Conservation (phyloP, 2,797 vertebrate species). For the Sparidentex hasta region DNA sequence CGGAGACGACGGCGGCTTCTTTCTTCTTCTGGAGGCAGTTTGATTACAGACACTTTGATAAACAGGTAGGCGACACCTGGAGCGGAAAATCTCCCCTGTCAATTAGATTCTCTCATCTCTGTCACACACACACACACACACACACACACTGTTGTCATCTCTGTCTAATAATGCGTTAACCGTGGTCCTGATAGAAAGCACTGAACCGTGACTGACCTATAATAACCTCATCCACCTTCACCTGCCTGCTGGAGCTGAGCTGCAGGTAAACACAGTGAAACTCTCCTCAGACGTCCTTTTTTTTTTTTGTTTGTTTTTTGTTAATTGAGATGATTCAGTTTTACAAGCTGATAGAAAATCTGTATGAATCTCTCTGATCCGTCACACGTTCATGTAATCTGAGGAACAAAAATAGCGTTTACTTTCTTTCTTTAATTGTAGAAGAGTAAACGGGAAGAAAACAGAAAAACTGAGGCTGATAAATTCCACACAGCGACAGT, state of each 20-base stretch:
- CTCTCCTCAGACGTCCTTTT: neutral
- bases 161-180: constrained; percentile 42
- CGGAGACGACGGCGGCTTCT: constrained; percentile 17
- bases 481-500: constrained; percentile 25
- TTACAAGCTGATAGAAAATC: neutral
- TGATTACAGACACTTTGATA: constrained; percentile 63
- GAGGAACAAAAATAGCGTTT: too few species aligned
- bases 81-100: constrained; percentile 62
- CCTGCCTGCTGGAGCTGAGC: constrained; percentile 15
- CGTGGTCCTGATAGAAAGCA: constrained; percentile 46
- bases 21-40: constrained; percentile 37
- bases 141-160: constrained; percentile 12
- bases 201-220: constrained; percentile 39
- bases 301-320: neutral
- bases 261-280: neutral
- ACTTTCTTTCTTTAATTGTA: neutral
- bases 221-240: constrained; percentile 42
- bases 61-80: constrained; percentile 58
- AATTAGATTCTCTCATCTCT: constrained; percentile 42
- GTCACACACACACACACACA: constrained; percentile 9
- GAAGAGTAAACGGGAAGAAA: neutral
- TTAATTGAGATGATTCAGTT: neutral
- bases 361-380: neutral
- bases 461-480: neutral
- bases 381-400: too few species aligned